Conservation (phyloP, 2,797 vertebrate genomes). For the Uromys caudimaculatus region DNA sequence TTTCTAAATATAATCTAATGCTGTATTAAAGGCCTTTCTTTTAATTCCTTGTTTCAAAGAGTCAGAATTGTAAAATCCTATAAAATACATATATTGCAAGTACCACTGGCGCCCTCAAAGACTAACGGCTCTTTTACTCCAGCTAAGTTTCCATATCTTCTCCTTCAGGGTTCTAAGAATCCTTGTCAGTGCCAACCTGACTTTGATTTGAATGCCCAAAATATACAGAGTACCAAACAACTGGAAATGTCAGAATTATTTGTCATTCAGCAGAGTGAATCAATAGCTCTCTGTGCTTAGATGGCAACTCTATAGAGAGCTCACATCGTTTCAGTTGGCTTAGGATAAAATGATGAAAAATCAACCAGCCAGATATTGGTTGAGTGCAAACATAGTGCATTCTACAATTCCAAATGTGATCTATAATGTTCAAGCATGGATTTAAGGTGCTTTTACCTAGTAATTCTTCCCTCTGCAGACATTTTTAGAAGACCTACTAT, state of each 20-base stretch:
- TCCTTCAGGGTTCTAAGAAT: constrained; percentile 46
- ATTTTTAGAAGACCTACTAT: background rate
- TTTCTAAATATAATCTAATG: constrained; percentile 37
- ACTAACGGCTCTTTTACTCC: background rate
- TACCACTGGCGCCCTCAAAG: background rate
- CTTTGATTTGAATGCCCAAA: constrained; percentile 47
- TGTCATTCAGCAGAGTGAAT: constrained; percentile 48
- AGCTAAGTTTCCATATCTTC: background rate
- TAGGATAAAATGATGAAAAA: constrained; percentile 12
- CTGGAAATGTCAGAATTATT: constrained; percentile 46
- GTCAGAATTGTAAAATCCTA: background rate
- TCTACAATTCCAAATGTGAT: background rate
- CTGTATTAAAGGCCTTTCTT: background rate
- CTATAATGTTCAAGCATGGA: background rate
- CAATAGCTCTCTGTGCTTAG: constrained; percentile 57
- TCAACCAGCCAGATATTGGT: constrained; percentile 22
- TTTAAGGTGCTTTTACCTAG: background rate
- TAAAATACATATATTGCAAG: background rate
- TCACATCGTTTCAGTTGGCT: constrained; percentile 41
- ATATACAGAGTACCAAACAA: constrained; percentile 44
- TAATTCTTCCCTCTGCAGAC: background rate
- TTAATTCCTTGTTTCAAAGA: constrained; percentile 35
- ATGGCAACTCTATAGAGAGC: constrained; percentile 45
- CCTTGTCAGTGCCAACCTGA: background rate
- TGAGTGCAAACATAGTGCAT: background rate